Conservation (phyloP, 1,140 invertebrate species). For the Penaeus japonicus region DNA sequence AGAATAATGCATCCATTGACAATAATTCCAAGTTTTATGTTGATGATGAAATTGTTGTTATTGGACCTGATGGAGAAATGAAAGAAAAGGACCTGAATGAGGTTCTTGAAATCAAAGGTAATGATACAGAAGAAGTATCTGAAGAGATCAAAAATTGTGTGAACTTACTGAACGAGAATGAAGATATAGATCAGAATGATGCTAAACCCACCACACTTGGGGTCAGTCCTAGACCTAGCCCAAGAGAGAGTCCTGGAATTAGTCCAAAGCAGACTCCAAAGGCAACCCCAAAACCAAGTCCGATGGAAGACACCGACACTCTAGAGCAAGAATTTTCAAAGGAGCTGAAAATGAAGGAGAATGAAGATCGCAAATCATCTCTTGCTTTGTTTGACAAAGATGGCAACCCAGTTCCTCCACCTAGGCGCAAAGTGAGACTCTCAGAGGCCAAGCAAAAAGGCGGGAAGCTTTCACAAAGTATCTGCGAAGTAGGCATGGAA, state of each 20-base stretch:
- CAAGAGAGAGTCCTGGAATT: slow-evolving; percentile 27
- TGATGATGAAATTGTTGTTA: slow-evolving; percentile 4
- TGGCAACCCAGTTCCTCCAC: slow-evolving; percentile 70
- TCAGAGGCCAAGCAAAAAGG: slow-evolving; percentile 20
- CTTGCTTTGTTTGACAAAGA: slow-evolving; percentile 72
- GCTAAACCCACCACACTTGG: not conserved
- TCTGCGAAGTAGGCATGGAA: not conserved
- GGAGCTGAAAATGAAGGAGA: slow-evolving; percentile 28
- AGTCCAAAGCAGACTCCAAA: slow-evolving; percentile 33
- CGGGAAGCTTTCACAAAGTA: slow-evolving; percentile 1
- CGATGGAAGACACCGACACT: slow-evolving; percentile 25
- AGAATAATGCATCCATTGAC: slow-evolving; percentile 33
- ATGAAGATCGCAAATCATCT: slow-evolving; percentile 64
- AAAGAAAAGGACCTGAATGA: slow-evolving; percentile 28
- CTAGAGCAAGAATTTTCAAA: slow-evolving; percentile 28
- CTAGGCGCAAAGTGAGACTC: slow-evolving; percentile 66
- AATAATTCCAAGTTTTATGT: not conserved
- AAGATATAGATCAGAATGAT: not conserved
- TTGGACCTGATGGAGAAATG: slow-evolving; percentile 6
- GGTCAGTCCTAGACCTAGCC: slow-evolving; percentile 7
- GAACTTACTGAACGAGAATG: not conserved
- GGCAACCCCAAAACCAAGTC: slow-evolving; percentile 35
- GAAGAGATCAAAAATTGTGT: not conserved
- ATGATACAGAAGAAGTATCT: slow-evolving; percentile 10
- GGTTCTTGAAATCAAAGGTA: not conserved